A percentile compares a stretch with the other conserved stretches of the same genome.
These are phyloP conservation scores for Iphiclides podalirius DNA, from an alignment of 2,888 invertebrate genomes.

Conservation along the genomic window DNA sequence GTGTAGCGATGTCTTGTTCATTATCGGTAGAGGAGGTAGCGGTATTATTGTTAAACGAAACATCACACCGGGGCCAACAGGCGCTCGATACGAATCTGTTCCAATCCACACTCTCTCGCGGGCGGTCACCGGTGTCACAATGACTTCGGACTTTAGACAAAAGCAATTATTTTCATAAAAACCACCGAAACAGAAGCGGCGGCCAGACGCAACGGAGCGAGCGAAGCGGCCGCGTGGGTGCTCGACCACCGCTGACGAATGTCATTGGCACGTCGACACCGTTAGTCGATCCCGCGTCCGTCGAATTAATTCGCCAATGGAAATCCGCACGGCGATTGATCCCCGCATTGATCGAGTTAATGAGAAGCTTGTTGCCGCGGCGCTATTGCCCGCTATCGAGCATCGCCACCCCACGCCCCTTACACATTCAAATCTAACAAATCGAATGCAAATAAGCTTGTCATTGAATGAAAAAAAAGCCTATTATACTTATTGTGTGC, in stretches of 20 bases:
- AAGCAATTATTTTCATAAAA: constrained; percentile 28
- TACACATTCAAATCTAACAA: constrained; percentile 36
- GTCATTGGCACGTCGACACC: constrained; percentile 76
- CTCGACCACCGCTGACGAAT: constrained; percentile 66
- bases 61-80: constrained; percentile 48
- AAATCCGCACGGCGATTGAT: constrained; percentile 66
- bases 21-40: constrained; percentile 52
- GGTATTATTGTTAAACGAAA: constrained; percentile 68
- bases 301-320: constrained; percentile 76
- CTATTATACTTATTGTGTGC: constrained; percentile 52
- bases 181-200: constrained; percentile 26
- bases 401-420: constrained; percentile 55
- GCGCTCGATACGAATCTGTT: constrained; percentile 14
- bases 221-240: constrained; percentile 37
- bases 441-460: constrained; percentile 39
- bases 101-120: constrained; percentile 45
- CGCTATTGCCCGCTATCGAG: constrained; percentile 57
- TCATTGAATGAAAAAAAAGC: constrained; percentile 44
- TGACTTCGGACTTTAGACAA: constrained; percentile 29
- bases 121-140: constrained; percentile 25
- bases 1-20: constrained; percentile 59
- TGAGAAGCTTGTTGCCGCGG: constrained; percentile 63
- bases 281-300: constrained; percentile 75
- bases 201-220: constrained; percentile 31
- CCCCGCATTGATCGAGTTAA: constrained; percentile 66